Conservation (phyloP, 2,113 vertebrate genomes). For the Sylvia atricapilla region DNA sequence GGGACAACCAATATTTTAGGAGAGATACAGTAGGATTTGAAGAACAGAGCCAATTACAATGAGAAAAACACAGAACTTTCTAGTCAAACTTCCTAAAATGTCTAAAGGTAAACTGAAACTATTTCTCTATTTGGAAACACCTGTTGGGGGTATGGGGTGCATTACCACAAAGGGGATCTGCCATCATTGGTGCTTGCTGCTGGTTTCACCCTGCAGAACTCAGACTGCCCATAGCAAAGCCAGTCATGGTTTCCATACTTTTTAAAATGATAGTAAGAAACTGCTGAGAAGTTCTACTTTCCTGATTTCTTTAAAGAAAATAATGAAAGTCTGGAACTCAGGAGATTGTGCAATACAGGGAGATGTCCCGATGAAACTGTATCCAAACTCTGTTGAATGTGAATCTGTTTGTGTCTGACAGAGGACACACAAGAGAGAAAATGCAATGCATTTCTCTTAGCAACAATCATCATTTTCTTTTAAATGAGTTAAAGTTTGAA, state of each 20-base stretch:
- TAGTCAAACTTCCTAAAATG: too few species aligned
- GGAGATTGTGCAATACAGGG: not conserved
- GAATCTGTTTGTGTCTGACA: not conserved
- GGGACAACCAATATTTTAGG: too few species aligned
- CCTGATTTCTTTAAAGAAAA: not conserved
- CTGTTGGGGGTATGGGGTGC: too few species aligned
- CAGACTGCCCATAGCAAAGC: not conserved
- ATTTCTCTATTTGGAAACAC: too few species aligned
- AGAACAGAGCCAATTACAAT: too few species aligned
- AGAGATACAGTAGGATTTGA: too few species aligned
- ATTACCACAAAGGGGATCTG: too few species aligned
- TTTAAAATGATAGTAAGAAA: not conserved
- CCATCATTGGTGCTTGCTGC: not conserved
- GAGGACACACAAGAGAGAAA: not conserved
- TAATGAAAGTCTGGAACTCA: not conserved
- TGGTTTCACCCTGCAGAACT: not conserved
- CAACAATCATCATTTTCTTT: not conserved
- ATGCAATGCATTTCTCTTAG: not conserved
- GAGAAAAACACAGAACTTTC: too few species aligned
- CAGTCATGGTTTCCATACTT: not conserved
- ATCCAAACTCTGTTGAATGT: not conserved
- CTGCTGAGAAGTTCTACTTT: not conserved
- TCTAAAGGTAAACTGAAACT: too few species aligned
- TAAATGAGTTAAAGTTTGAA: not conserved
- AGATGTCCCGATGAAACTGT: not conserved